Percentiles rank a stretch among this genome's conserved stretches.
These are phyloP conservation scores for Paralichthys olivaceus DNA, from an alignment of 2,113 vertebrate genomes.

Conservation along the genomic window DNA sequence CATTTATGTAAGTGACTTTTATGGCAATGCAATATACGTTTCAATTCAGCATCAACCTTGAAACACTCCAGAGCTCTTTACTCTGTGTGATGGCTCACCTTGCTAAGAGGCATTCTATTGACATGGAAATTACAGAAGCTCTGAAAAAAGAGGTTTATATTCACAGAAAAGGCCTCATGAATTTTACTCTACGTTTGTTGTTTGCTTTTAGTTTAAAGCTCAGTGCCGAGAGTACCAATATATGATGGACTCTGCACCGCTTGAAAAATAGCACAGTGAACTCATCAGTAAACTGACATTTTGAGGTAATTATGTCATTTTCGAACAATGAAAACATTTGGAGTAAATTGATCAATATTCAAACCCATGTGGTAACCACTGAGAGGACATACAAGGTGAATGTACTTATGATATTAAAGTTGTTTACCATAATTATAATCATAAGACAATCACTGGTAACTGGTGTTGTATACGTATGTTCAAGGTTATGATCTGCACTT, in stretches of 20 bases:
- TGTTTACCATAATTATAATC: too few species aligned
- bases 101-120: conserved; percentile 62
- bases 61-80: conserved; percentile 44
- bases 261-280: neutral
- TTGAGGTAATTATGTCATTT: too few species aligned
- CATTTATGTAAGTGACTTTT: conserved; percentile 51
- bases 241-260: neutral
- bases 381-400: too few species aligned
- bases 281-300: too few species aligned
- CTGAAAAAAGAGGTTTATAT: neutral
- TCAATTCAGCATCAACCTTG: conserved; percentile 56
- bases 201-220: conserved; percentile 39
- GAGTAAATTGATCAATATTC: too few species aligned
- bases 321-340: too few species aligned
- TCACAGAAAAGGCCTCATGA: conserved; percentile 25
- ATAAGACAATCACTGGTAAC: too few species aligned
- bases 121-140: conserved; percentile 66
- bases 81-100: conserved; percentile 58
- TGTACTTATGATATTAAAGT: too few species aligned
- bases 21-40: conserved; percentile 52
- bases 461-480: too few species aligned
- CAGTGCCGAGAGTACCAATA: conserved; percentile 21
- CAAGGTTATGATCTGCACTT: too few species aligned
- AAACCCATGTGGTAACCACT: too few species aligned
- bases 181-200: neutral